Conservation (phyloP, 2,888 invertebrate genomes). For the Plebejus anna region DNA sequence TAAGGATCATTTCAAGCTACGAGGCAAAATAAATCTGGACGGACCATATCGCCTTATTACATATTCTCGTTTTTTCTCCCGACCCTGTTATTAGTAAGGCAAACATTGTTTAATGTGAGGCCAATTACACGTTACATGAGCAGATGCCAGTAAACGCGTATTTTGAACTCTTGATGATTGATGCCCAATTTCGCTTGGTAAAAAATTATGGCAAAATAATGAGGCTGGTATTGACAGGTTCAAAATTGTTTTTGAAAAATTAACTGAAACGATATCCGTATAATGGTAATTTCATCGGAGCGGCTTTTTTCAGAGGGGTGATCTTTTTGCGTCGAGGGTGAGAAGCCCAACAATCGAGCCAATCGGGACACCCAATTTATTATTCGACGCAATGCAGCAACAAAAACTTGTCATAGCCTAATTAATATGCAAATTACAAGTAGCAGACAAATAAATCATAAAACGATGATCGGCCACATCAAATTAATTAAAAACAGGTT, state of each 20-base stretch:
- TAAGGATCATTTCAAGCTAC: background rate
- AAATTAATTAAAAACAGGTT: slow-evolving; percentile 16
- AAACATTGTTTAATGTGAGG: slow-evolving; percentile 20
- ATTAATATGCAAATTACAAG: slow-evolving; percentile 12
- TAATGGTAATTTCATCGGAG: background rate
- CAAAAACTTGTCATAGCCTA: background rate
- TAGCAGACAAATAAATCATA: slow-evolving; percentile 5
- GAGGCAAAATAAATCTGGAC: background rate
- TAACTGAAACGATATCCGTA: background rate
- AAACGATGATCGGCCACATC: background rate
- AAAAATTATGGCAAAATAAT: background rate
- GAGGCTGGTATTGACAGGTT: slow-evolving; percentile 4
- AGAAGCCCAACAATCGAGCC: background rate
- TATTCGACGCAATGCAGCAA: slow-evolving; percentile 16
- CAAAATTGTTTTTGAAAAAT: background rate
- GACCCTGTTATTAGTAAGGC: slow-evolving; percentile 17
- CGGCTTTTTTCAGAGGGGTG: background rate
- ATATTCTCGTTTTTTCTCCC: slow-evolving; percentile 14
- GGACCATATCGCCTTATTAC: slow-evolving; percentile 7
- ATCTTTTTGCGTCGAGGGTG: background rate
- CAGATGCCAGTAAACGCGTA: slow-evolving; percentile 16
- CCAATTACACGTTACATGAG: background rate
- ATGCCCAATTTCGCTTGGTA: background rate
- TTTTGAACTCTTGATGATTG: slow-evolving; percentile 1
- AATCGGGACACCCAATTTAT: background rate